These are phyloP conservation scores for Drosophila parthenogenetica DNA, from an alignment of 2,888 invertebrate genomes.

Conservation along the genomic window DNA sequence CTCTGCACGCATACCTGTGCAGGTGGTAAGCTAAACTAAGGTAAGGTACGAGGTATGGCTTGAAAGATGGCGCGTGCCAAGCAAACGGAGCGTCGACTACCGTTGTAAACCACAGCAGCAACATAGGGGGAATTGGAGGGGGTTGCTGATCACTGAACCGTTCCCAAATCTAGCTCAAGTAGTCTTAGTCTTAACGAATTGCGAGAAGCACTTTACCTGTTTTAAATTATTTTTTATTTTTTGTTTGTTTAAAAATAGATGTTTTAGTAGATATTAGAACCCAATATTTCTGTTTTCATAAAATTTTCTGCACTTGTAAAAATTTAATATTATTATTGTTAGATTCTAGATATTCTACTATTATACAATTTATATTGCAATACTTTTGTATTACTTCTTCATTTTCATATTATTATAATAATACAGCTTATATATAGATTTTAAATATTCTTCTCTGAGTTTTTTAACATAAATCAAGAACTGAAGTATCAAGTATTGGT, in stretches of 20 bases:
- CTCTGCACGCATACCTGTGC: constrained; percentile 20
- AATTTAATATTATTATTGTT: background rate
- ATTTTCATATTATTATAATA: too few species aligned
- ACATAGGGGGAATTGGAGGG: background rate
- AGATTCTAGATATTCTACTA: too few species aligned
- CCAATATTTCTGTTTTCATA: background rate
- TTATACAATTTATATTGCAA: too few species aligned
- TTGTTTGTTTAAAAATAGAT: background rate
- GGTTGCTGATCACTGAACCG: constrained; percentile 60
- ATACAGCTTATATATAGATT: too few species aligned
- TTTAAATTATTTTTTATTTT: too few species aligned
- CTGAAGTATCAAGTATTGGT: too few species aligned
- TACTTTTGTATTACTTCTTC: too few species aligned
- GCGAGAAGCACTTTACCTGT: background rate
- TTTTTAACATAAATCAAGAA: too few species aligned
- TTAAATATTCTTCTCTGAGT: too few species aligned
- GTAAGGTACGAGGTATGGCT: constrained; percentile 9
- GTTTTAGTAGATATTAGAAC: background rate
- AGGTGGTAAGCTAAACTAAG: constrained; percentile 35
- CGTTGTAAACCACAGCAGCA: constrained; percentile 55
- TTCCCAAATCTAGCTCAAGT: constrained; percentile 30
- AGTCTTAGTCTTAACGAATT: constrained; percentile 7
- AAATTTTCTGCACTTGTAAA: background rate
- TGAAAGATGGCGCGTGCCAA: constrained; percentile 69
- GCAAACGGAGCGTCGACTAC: constrained; percentile 50